phyloP scores from a whole-genome alignment of 2,888 invertebrate species.

The Metacarcinus magister region DNA sequence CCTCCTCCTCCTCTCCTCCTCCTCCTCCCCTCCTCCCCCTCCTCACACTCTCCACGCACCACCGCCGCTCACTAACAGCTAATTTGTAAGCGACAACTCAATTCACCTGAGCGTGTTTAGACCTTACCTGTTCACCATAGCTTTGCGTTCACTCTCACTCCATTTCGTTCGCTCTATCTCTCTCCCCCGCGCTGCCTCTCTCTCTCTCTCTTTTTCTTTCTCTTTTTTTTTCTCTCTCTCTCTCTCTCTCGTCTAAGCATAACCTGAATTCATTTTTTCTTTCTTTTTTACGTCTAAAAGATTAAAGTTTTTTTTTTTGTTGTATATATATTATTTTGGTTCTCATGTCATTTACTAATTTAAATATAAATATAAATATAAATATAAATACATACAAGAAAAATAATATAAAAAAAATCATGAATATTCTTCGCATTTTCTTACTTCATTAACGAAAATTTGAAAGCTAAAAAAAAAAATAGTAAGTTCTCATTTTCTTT shows the following conservation, averaged over 20 bases:
- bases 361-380: not conserved
- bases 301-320: not conserved
- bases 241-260: not conserved
- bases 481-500: not conserved
- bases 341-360: not conserved
- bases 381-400: no score
- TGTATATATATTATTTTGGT: not conserved
- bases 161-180: not conserved
- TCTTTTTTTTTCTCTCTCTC: constrained; percentile 45
- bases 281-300: no score
- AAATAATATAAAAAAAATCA: constrained; percentile 16
- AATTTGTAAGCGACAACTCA: constrained; percentile 71
- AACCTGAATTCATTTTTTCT: not conserved
- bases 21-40: constrained; percentile 5
- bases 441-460: not conserved
- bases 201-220: not conserved
- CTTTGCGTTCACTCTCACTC: not conserved
- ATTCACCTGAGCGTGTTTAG: constrained; percentile 66
- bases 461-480: no score
- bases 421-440: constrained; percentile 42
- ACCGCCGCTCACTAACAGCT: constrained; percentile 52
- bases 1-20: not conserved
- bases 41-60: constrained; percentile 59
- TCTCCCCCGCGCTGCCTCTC: not conserved
- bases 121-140: not conserved